A percentile compares a stretch with the other conserved stretches of the same genome.
Evolutionary conservation across 2,113 vertebrate genomes (phyloP).

Genomic region (Charadrius vociferus): DNA sequence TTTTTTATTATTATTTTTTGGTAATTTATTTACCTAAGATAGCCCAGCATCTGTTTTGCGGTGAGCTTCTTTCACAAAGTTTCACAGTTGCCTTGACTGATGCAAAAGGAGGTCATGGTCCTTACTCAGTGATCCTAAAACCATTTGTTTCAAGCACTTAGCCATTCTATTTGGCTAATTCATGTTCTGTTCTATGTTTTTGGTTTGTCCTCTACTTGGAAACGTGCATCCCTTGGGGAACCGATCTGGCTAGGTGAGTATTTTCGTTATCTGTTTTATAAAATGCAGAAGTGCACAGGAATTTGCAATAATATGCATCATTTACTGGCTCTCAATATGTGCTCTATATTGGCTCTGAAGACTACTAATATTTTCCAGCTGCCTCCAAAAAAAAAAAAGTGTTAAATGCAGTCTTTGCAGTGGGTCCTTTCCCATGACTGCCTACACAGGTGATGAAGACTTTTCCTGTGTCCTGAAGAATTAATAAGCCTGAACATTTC

Average conservation of each 20-base stretch:
- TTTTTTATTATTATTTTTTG: slow-evolving; percentile 58
- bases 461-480: slow-evolving; percentile 53
- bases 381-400: neutral
- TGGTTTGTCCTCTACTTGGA: slow-evolving; percentile 36
- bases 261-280: slow-evolving; percentile 59
- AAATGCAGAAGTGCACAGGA: slow-evolving; percentile 57
- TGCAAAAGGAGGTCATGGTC: slow-evolving; percentile 43
- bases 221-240: neutral
- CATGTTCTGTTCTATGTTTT: neutral
- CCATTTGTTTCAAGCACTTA: slow-evolving; percentile 29
- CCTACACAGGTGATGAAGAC: slow-evolving; percentile 46
- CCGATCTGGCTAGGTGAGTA: slow-evolving; percentile 52
- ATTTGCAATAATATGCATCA: slow-evolving; percentile 52
- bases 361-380: slow-evolving; percentile 63
- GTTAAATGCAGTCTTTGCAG: slow-evolving; percentile 9
- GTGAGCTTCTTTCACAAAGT: slow-evolving; percentile 56
- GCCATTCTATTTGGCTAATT: neutral
- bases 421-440: slow-evolving; percentile 37
- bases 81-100: slow-evolving; percentile 69
- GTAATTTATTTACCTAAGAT: slow-evolving; percentile 72
- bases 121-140: slow-evolving; percentile 6
- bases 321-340: slow-evolving; percentile 46
- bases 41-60: slow-evolving; percentile 63
- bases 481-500: slow-evolving; percentile 57
- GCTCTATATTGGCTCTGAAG: slow-evolving; percentile 49